phyloP scores from a whole-genome alignment of 1,140 invertebrate species.

The Ruditapes philippinarum region DNA sequence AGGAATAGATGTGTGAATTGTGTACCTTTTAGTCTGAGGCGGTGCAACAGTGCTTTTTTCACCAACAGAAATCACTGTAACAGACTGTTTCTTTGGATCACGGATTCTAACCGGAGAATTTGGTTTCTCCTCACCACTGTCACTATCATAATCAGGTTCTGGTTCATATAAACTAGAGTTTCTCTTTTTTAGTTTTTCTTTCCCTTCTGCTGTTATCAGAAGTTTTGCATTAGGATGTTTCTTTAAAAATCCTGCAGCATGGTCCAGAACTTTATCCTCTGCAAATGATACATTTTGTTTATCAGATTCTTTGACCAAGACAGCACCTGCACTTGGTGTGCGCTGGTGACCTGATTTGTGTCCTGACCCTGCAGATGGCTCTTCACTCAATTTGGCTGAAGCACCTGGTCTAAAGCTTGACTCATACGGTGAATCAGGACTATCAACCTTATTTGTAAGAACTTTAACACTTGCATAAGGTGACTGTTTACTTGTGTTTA shows the following conservation, averaged over 20 bases:
- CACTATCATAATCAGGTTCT: conserved; percentile 82
- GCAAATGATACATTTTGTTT: conserved; percentile 81
- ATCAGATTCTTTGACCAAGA: conserved; percentile 52
- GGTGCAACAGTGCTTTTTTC: conserved; percentile 53
- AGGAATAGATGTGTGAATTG: conserved; percentile 76
- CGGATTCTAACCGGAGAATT: conserved; percentile 16
- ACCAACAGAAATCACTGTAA: conserved; percentile 80
- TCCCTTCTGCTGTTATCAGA: conserved; percentile 82
- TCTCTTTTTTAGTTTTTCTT: conserved; percentile 67
- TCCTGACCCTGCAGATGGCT: conserved; percentile 75
- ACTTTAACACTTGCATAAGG: conserved; percentile 64
- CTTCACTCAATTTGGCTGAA: conserved; percentile 77
- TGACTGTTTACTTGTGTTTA: conserved; percentile 75
- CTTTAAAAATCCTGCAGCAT: conserved; percentile 82
- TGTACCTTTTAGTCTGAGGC: conserved; percentile 65
- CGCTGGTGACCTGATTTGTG: conserved; percentile 70
- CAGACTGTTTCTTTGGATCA: conserved; percentile 62
- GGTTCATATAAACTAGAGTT: conserved; percentile 73
- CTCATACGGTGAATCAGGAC: conserved; percentile 77
- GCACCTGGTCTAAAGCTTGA: conserved; percentile 85
- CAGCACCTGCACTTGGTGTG: conserved; percentile 71
- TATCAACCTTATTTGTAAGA: conserved; percentile 53
- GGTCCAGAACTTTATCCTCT: conserved; percentile 81
- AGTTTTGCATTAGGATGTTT: conserved; percentile 84
- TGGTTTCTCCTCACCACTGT: conserved; percentile 76